These are phyloP conservation scores for Beris morrisii DNA, from an alignment of 2,888 invertebrate species.

Conservation along the genomic window DNA sequence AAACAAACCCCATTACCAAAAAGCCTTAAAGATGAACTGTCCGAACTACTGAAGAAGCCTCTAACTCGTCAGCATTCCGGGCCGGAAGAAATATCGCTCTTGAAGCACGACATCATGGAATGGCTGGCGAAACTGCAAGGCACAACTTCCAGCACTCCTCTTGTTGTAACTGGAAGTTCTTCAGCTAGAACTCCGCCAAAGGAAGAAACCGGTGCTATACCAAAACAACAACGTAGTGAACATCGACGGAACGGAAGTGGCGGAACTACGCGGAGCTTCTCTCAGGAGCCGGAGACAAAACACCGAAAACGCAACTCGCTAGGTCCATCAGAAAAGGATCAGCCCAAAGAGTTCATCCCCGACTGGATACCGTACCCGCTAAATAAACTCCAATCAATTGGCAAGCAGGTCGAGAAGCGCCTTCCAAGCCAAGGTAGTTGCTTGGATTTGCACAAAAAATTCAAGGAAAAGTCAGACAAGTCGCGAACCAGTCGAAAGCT, in stretches of 20 bases:
- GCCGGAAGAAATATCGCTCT: conserved; percentile 53
- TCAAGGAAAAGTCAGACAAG: conserved; percentile 36
- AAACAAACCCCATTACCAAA: conserved; percentile 2
- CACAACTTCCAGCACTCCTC: neutral
- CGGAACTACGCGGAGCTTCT: conserved; percentile 51
- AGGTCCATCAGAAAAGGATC: conserved; percentile 51
- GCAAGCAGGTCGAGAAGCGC: conserved; percentile 44
- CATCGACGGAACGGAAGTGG: conserved; percentile 54
- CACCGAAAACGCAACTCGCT: conserved; percentile 54
- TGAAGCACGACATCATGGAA: conserved; percentile 55
- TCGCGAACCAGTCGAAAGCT: conserved; percentile 49
- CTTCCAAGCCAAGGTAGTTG: conserved; percentile 43
- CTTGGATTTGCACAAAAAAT: conserved; percentile 43
- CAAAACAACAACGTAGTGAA: conserved; percentile 43
- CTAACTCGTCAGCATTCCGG: conserved; percentile 55
- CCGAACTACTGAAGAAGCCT: conserved; percentile 54
- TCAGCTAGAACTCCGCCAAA: conserved; percentile 42
- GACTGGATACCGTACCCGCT: conserved; percentile 56
- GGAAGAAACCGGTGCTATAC: conserved; percentile 37
- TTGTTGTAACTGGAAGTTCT: conserved; percentile 37
- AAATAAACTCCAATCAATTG: conserved; percentile 51
- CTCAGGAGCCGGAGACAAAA: conserved; percentile 51
- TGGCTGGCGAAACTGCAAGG: conserved; percentile 54
- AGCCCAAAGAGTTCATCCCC: conserved; percentile 46
- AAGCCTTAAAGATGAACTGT: conserved; percentile 50